These are phyloP conservation scores for Steinernema hermaphroditum DNA, from an alignment of 2,888 invertebrate species.

Conservation along the genomic window DNA sequence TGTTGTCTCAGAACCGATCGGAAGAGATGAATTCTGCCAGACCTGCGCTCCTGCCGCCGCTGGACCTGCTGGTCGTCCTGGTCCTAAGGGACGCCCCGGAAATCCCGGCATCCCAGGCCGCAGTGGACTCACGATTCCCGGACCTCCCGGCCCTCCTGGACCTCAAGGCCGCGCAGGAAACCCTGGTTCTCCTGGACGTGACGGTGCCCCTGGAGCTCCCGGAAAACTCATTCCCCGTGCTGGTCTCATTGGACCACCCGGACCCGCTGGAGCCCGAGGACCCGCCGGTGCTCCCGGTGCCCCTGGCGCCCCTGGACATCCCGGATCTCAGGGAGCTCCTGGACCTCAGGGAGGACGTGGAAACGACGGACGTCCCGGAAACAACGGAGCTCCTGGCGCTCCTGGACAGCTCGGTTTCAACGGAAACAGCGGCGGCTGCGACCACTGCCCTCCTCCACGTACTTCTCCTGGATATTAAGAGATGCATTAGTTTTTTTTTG, in stretches of 20 bases:
- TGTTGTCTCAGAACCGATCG: conserved; percentile 41
- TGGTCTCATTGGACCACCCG: conserved; percentile 30
- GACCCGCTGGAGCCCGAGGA: conserved; percentile 18
- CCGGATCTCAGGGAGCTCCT: conserved; percentile 12
- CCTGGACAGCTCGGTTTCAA: conserved; percentile 2
- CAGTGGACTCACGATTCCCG: neutral
- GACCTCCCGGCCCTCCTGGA: conserved; percentile 37
- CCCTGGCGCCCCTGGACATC: conserved; percentile 28
- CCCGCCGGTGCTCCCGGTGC: conserved; percentile 20
- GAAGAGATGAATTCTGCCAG: conserved; percentile 51
- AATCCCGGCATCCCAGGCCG: neutral
- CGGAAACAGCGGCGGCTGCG: conserved; percentile 27
- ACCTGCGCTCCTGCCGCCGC: no score
- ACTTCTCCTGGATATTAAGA: conserved; percentile 41
- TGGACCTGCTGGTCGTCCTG: conserved; percentile 36
- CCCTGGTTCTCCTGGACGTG: conserved; percentile 35
- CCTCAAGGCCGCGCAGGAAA: conserved; percentile 46
- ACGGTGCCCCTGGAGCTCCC: conserved; percentile 41
- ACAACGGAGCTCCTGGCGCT: conserved; percentile 32
- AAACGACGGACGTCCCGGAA: conserved; percentile 32
- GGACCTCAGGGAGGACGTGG: conserved; percentile 32
- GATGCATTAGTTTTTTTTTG: no score
- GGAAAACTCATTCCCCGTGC: conserved; percentile 24
- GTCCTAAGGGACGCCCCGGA: neutral
- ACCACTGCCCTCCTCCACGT: conserved; percentile 39